Evolutionary conservation across 2,113 vertebrate species (phyloP).

Genomic region (Odontophorus gujanensis): DNA sequence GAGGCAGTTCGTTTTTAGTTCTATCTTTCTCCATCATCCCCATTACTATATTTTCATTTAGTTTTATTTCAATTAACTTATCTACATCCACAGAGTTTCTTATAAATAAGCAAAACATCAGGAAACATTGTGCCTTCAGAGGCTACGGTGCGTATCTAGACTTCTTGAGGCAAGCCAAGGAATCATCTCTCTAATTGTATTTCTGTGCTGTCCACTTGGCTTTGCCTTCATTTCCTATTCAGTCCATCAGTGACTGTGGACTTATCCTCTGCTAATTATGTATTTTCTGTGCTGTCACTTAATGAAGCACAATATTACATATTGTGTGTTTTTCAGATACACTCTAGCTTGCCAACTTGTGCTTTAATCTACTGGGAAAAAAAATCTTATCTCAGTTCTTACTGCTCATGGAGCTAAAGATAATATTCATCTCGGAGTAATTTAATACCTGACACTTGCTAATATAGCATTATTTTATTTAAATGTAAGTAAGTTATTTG

Average conservation of each 20-base stretch:
- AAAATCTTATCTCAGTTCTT: too few species aligned
- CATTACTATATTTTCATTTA: neutral
- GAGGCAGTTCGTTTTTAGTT: neutral
- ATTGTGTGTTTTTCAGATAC: neutral
- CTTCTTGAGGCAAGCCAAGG: neutral
- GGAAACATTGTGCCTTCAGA: neutral
- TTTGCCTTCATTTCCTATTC: neutral
- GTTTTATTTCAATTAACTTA: neutral
- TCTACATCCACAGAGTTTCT: neutral
- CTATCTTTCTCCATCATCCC: accelerated
- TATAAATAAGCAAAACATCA: neutral
- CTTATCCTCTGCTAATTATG: accelerated
- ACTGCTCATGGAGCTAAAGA: too few species aligned
- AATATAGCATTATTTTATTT: neutral
- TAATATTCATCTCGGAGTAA: too few species aligned
- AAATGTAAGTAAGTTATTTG: neutral
- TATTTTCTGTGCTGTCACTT: neutral
- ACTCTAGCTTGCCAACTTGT: neutral
- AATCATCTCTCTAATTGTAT: neutral
- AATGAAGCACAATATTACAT: neutral
- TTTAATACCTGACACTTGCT: neutral
- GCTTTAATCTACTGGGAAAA: neutral
- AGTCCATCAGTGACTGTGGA: neutral
- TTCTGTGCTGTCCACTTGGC: neutral
- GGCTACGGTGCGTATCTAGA: neutral